Percentiles rank a stretch among this genome's conserved stretches.
Conservation (phyloP, 2,888 invertebrate species). For the Cryptophagus acutangulus region DNA sequence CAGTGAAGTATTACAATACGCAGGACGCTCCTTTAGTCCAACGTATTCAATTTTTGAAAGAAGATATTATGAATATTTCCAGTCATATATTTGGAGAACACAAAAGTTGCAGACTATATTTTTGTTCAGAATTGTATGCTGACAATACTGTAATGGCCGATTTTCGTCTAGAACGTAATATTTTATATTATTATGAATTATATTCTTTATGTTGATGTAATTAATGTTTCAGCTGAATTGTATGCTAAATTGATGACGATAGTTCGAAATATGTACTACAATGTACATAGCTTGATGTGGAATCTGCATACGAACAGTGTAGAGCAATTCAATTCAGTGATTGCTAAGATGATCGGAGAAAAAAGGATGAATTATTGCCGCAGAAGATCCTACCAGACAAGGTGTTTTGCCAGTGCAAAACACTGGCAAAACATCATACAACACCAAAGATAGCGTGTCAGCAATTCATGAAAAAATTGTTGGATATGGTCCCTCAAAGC, state of each 20-base stretch:
- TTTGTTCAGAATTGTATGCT: not conserved
- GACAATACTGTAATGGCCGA: not conserved
- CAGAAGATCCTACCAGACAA: conserved; percentile 8
- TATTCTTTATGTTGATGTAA: not conserved
- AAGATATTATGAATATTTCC: not conserved
- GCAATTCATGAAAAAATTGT: conserved; percentile 4
- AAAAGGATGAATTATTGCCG: conserved; percentile 4
- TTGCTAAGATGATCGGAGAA: conserved; percentile 4
- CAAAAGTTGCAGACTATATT: not conserved
- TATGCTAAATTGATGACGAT: not conserved
- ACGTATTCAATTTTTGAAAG: not conserved
- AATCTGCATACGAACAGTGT: conserved; percentile 4
- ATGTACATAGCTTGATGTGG: conserved; percentile 3
- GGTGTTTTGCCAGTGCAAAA: conserved; percentile 6
- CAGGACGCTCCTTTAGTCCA: not conserved
- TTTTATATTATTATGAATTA: not conserved
- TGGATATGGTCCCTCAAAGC: conserved; percentile 1
- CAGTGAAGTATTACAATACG: not conserved
- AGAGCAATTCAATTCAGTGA: conserved; percentile 6
- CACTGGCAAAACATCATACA: conserved; percentile 5
- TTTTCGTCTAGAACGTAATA: not conserved
- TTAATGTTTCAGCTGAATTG: not conserved
- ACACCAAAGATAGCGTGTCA: conserved; percentile 9
- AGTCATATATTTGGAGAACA: conserved; percentile 3
- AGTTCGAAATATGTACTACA: not conserved